Evolutionary conservation across 2,888 invertebrate genomes (phyloP), one percentile per base, ranked within the genome.

Genomic region (Junonia oenone): DNA sequence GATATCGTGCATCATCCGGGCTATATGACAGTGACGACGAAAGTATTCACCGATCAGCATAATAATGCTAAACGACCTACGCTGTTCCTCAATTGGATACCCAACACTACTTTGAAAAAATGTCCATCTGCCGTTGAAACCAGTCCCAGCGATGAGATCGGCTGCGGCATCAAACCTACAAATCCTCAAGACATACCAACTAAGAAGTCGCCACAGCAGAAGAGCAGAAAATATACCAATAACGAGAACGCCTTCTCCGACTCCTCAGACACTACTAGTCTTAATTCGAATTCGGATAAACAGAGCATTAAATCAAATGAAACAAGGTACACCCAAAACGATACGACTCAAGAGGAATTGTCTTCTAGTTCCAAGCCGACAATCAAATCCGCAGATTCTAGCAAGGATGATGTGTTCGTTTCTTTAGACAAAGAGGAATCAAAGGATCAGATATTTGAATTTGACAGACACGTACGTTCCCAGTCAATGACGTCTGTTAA

Each of bases 21-120:
- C 15, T 99, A 99, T 77, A 91, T 99, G 67, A 97, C 97, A 0
- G 94, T 98, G 43, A 95, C 95, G 13, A 96, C 96, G 15, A 95
- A 95, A 83, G 93, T 93, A n/a, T 94, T 94, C 76, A 92, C 94
- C 17, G 94, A 94, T 71, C 93, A 95, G 73, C 94, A 95, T 71
- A 95, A 95, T 69, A 93, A 94, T 60, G 93, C 93, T 0, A 94
- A 93, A 70, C 86, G 95, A 78, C 93, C 96, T 64, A 98, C 98
- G 0, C 87, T 98, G 9, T 94, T 97, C 64, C 91, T 98, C 2
- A 97, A 97, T 59, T 98, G 98, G 98, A 97, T 98, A 65, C 98
- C 98, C 0, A 98, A 98, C 80, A 93, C 95, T 1, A 96, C 97
- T 0, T 87, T 98, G 35, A 93, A 95, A 62, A 97, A 95, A 81